These are phyloP conservation scores for Antidorcas marsupialis DNA, from an alignment of 2,113 vertebrate species.

Conservation along the genomic window DNA sequence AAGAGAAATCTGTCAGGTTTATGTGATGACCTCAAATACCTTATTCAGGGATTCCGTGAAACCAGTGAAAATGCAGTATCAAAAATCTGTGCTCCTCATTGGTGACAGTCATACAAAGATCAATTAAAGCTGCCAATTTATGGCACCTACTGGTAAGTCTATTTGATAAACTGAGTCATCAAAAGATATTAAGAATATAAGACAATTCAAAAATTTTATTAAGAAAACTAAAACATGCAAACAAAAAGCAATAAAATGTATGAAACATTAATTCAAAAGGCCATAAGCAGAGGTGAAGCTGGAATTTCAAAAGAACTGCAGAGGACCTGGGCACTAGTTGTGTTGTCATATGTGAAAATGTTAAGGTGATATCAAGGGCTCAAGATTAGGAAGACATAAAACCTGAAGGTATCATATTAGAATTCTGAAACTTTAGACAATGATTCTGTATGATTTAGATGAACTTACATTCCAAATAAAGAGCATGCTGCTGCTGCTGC, in stretches of 20 bases:
- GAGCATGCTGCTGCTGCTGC: not conserved
- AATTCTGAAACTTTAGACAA: not conserved
- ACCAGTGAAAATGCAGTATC: not conserved
- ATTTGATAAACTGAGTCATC: not conserved
- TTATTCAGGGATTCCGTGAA: not conserved
- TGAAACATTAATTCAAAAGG: not conserved
- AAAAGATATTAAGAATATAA: not conserved
- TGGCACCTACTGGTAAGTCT: not conserved
- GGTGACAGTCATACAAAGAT: not conserved
- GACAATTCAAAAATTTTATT: not conserved
- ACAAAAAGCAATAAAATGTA: not conserved
- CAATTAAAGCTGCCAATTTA: not conserved
- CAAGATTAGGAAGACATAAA: not conserved
- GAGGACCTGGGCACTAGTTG: not conserved
- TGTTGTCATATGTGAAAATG: fast-evolving
- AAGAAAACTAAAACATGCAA: not conserved
- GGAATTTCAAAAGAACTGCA: not conserved
- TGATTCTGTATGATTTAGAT: not conserved
- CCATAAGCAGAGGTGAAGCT: not conserved
- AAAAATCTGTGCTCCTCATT: not conserved
- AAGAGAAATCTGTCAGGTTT: not conserved
- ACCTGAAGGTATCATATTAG: not conserved
- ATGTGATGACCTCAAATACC: not conserved
- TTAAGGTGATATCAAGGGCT: not conserved
- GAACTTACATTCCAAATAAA: not conserved